Evolutionary conservation across 2,797 vertebrate genomes (phyloP).

Genomic region (Cirrhinus mrigala): DNA sequence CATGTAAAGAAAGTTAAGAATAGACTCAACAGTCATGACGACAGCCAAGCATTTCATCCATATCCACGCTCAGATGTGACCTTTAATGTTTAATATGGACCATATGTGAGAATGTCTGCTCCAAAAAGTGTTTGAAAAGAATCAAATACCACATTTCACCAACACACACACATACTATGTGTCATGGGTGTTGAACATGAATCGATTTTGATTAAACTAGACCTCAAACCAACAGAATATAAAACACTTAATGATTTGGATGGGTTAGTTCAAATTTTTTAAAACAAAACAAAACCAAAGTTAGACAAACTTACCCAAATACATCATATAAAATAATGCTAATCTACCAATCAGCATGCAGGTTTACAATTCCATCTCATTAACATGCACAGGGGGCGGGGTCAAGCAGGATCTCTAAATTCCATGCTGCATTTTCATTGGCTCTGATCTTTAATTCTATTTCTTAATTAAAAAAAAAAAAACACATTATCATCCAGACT

Average conservation of each 20-base stretch:
- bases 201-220: background rate
- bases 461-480: background rate
- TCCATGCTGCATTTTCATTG: slow-evolving; percentile 45
- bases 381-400: slow-evolving; percentile 40
- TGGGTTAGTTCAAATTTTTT: background rate
- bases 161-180: background rate
- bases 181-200: background rate
- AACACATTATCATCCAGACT: slow-evolving; percentile 15
- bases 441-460: slow-evolving; percentile 31
- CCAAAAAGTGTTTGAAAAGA: background rate
- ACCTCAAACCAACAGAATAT: background rate
- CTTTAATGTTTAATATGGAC: background rate
- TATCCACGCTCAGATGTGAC: slow-evolving; percentile 2
- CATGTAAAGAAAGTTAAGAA: background rate
- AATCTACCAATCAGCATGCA: slow-evolving; percentile 50
- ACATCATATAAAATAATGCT: slow-evolving; percentile 4
- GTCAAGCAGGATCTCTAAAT: slow-evolving; percentile 19
- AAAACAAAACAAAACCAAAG: background rate
- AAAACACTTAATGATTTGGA: background rate
- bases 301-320: slow-evolving; percentile 1
- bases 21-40: background rate
- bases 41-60: background rate
- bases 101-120: background rate
- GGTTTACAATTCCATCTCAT: slow-evolving; percentile 3
- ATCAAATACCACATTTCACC: background rate